Conservation (phyloP, 2,113 vertebrate species). For the Carassius carassius region DNA sequence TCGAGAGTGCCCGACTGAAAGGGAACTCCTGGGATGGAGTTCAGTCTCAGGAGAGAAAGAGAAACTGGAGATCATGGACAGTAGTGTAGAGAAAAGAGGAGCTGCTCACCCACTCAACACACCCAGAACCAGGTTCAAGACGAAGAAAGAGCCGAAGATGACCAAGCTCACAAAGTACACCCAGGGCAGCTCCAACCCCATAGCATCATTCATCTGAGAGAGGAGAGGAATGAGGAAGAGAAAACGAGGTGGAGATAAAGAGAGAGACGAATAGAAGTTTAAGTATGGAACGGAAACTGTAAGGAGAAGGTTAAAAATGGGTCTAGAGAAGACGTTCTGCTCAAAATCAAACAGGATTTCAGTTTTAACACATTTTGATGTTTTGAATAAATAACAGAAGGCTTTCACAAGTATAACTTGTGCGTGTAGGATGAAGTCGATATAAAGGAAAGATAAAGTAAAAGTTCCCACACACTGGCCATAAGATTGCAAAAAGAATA, state of each 20-base stretch:
- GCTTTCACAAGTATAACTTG: not conserved
- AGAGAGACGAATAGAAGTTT: not conserved
- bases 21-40: not conserved
- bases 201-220: constrained; percentile 99
- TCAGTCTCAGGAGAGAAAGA: not conserved
- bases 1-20: too few species aligned
- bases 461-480: not conserved
- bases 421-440: constrained; percentile 4
- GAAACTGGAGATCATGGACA: constrained; percentile 55
- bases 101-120: constrained; percentile 99
- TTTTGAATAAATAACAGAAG: constrained; percentile 20
- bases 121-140: constrained; percentile 99
- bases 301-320: constrained; percentile 10
- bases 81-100: constrained; percentile 73
- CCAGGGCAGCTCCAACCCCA: constrained; percentile 99
- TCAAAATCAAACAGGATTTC: constrained; percentile 1
- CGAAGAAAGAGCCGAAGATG: constrained; percentile 99
- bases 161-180: constrained; percentile 99
- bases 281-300: constrained; percentile 44
- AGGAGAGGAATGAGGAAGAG: constrained; percentile 21
- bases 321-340: not conserved
- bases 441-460: constrained; percentile 1
- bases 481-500: not conserved
- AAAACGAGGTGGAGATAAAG: constrained; percentile 13
- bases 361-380: not conserved